These are phyloP conservation scores for Actinopyga echinites DNA, from an alignment of 53 echinoderm and acorn worm genomes.

Conservation along the genomic window DNA sequence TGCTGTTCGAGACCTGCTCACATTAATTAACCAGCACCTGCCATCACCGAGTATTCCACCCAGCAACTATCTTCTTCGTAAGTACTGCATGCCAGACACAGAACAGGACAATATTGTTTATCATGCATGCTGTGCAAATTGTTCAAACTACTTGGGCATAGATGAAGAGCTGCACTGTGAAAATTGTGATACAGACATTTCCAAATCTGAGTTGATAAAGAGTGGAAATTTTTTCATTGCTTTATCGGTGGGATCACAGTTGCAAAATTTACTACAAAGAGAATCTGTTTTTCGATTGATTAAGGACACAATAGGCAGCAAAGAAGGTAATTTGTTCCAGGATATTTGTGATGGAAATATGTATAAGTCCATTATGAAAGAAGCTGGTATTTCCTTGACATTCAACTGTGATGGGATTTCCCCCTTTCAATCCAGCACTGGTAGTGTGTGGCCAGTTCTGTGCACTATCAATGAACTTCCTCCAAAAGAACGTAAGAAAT, in stretches of 20 bases:
- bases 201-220: slow-evolving; percentile 14
- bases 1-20: slow-evolving; percentile 12
- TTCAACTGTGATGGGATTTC: slow-evolving; percentile 51
- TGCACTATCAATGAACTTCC: slow-evolving; percentile 52
- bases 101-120: slow-evolving; percentile 22
- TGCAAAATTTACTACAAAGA: not conserved
- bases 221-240: slow-evolving; percentile 36
- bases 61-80: slow-evolving; percentile 51
- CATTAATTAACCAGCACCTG: not conserved
- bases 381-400: not conserved
- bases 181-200: not conserved
- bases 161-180: not conserved
- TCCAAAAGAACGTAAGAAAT: slow-evolving; percentile 20
- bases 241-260: not conserved
- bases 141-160: slow-evolving; percentile 23
- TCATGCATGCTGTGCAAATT: slow-evolving; percentile 40
- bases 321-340: not conserved
- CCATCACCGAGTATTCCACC: not conserved
- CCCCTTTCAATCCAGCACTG: slow-evolving; percentile 27
- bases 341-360: slow-evolving; percentile 42
- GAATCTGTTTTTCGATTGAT: not conserved
- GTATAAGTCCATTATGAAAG: slow-evolving; percentile 1
- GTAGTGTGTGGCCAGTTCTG: slow-evolving; percentile 50
- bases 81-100: slow-evolving; percentile 22
- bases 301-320: not conserved